These are phyloP conservation scores for Urocolius indicus DNA, from an alignment of 2,113 vertebrate genomes.

Conservation along the genomic window DNA sequence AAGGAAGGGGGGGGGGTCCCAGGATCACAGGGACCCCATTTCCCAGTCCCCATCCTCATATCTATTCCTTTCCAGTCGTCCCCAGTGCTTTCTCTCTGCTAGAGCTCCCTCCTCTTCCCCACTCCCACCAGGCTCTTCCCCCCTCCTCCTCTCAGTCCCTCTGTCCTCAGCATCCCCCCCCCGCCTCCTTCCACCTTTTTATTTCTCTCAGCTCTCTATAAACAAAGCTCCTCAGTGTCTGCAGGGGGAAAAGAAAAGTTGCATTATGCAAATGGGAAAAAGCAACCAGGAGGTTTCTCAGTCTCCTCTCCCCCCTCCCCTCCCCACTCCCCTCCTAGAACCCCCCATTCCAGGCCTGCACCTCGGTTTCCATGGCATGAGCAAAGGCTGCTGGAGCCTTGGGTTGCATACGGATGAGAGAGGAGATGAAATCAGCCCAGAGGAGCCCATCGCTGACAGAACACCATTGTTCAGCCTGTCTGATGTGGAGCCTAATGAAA, in stretches of 20 bases:
- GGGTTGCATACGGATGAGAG: constrained; percentile 81
- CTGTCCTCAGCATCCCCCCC: constrained; percentile 46
- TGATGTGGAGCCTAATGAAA: constrained; percentile 64
- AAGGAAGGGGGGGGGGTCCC: neutral
- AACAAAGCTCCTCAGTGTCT: constrained; percentile 81
- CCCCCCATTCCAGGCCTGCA: constrained; percentile 70
- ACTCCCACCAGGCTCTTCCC: constrained; percentile 42
- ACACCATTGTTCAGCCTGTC: constrained; percentile 73
- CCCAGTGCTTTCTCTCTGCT: neutral
- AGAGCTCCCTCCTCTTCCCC: constrained; percentile 33
- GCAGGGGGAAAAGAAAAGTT: constrained; percentile 67
- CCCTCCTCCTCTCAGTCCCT: constrained; percentile 19
- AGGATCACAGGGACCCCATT: constrained; percentile 27
- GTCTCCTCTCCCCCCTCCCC: too few relatives aligned
- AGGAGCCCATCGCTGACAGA: constrained; percentile 75
- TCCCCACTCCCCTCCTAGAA: constrained; percentile 64
- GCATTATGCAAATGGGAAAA: constrained; percentile 80
- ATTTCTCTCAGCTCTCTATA: constrained; percentile 41
- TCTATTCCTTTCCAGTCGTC: constrained; percentile 41
- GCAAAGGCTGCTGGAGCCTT: constrained; percentile 68
- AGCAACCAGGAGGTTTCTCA: constrained; percentile 73
- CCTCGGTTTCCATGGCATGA: constrained; percentile 75
- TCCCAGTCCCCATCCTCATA: constrained; percentile 50
- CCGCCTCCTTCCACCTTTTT: too few relatives aligned
- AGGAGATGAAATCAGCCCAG: constrained; percentile 67